phyloP scores from a whole-genome alignment of 2,113 vertebrate species.

The Dermatemys mawii region DNA sequence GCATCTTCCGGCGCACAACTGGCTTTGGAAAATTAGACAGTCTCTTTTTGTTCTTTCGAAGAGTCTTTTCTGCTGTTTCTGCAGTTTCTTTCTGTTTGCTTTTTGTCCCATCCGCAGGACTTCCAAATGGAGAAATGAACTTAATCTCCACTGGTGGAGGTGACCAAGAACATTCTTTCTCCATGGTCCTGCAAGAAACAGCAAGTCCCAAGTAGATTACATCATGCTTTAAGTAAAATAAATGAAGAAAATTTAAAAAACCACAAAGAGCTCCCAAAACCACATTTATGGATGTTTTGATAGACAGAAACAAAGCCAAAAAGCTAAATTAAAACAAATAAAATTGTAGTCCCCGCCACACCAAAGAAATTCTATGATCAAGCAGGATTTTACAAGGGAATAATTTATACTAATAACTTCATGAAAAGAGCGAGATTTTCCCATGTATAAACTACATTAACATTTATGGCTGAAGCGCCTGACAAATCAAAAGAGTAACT shows the following conservation, averaged over 20 bases:
- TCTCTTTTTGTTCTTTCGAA: conserved; percentile 81
- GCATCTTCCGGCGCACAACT: conserved; percentile 89
- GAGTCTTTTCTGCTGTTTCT: conserved; percentile 66
- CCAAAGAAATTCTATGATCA: neutral
- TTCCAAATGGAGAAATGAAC: conserved; percentile 89
- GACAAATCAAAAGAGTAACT: neutral
- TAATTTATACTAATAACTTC: neutral
- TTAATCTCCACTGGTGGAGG: conserved; percentile 82
- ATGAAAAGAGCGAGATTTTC: neutral
- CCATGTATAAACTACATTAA: neutral
- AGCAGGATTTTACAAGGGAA: neutral
- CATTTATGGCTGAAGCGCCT: neutral
- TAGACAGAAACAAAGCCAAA: neutral
- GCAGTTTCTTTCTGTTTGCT: conserved; percentile 65
- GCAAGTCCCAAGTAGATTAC: neutral
- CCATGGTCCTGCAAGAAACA: conserved; percentile 73
- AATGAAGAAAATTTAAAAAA: neutral
- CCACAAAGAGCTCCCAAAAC: neutral
- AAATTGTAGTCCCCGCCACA: neutral
- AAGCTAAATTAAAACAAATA: neutral
- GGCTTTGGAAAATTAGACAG: conserved; percentile 90
- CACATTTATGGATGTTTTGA: neutral
- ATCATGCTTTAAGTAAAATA: neutral
- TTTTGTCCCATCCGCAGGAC: conserved; percentile 73
- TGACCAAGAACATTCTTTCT: conserved; percentile 74